These are phyloP conservation scores for Bos indicus DNA, from an alignment of 2,113 vertebrate genomes.

Conservation along the genomic window DNA sequence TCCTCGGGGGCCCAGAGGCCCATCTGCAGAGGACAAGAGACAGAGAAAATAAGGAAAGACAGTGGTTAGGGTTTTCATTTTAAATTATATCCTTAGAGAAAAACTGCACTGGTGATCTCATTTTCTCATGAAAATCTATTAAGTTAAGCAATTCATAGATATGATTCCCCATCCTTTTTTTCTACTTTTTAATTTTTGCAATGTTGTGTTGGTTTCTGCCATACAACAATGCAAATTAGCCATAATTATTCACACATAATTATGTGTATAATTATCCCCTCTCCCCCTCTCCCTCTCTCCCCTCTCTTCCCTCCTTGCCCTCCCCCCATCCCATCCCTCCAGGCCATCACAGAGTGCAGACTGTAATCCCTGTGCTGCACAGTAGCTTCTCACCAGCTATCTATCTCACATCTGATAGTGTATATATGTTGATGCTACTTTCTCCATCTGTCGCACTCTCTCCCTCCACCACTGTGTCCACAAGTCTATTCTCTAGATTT, in stretches of 20 bases:
- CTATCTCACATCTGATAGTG: not conserved
- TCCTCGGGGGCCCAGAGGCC: conserved; percentile 93
- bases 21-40: conserved; percentile 81
- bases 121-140: not conserved
- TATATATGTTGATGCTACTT: not conserved
- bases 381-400: not conserved
- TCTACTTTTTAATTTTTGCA: not conserved
- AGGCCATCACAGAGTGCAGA: not conserved
- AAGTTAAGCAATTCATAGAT: not conserved
- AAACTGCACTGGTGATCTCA: not conserved
- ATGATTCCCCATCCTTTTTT: not conserved
- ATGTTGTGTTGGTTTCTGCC: not conserved
- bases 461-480: not conserved
- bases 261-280: too few relatives aligned
- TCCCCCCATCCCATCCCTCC: not conserved
- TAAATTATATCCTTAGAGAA: not conserved
- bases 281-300: too few relatives aligned
- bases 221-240: not conserved
- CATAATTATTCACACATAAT: not conserved
- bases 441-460: not conserved
- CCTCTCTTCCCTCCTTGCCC: not conserved
- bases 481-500: not conserved
- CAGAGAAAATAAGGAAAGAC: not conserved
- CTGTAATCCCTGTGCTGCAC: not conserved
- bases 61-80: conserved; percentile 34